Conservation (phyloP, 2,888 invertebrate species). For the Crocallis elinguaria region DNA sequence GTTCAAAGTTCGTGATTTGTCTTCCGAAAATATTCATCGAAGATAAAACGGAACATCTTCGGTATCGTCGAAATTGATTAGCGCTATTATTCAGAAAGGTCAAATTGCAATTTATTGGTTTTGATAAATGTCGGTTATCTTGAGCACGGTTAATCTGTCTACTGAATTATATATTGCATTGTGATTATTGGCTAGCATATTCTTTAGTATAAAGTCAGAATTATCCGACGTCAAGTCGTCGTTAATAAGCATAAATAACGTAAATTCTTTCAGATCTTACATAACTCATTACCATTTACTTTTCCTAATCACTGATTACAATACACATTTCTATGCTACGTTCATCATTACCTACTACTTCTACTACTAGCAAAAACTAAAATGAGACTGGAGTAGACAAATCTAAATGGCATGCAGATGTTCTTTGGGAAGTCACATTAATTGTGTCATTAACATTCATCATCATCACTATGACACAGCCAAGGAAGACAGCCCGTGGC, state of each 20-base stretch:
- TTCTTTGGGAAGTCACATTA: too few relatives aligned
- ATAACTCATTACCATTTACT: too few relatives aligned
- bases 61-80: slow-evolving; percentile 46
- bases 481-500: too few relatives aligned
- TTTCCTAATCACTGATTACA: background rate
- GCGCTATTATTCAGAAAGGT: slow-evolving; percentile 40
- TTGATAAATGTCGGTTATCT: slow-evolving; percentile 35
- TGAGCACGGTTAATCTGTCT: slow-evolving; percentile 32
- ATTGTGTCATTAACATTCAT: too few relatives aligned
- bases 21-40: slow-evolving; percentile 49
- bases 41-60: slow-evolving; percentile 46
- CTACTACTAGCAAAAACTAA: too few relatives aligned
- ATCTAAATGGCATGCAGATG: too few relatives aligned
- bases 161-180: slow-evolving; percentile 33
- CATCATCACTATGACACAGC: too few relatives aligned
- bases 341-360: too few relatives aligned
- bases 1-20: slow-evolving; percentile 69
- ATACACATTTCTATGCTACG: too few relatives aligned
- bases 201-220: background rate
- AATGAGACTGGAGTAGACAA: too few relatives aligned
- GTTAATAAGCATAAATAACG: too few relatives aligned
- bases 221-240: background rate
- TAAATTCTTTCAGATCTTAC: too few relatives aligned
- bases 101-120: slow-evolving; percentile 40
- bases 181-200: slow-evolving; percentile 12